Conservation (phyloP, 2,888 invertebrate genomes). For the Nomada lathburiana region DNA sequence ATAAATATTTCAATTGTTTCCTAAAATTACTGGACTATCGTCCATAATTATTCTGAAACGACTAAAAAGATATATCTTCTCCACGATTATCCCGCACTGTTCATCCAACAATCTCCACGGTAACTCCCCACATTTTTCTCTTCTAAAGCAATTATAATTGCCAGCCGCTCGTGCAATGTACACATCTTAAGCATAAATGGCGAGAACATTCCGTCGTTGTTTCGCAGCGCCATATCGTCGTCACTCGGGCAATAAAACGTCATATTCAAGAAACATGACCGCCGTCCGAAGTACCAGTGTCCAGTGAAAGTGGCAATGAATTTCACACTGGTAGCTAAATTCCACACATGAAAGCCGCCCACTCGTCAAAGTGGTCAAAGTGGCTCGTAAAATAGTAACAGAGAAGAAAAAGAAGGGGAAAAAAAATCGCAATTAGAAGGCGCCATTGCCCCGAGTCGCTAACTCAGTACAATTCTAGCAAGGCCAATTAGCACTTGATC, state of each 20-base stretch:
- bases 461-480: constrained; percentile 69
- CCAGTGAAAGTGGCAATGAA: constrained; percentile 51
- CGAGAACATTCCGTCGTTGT: constrained; percentile 11
- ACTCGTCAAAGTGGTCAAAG: constrained; percentile 42
- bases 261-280: constrained; percentile 5
- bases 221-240: neutral
- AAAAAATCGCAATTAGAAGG: constrained; percentile 73
- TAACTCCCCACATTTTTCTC: no score
- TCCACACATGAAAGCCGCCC: constrained; percentile 63
- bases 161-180: neutral
- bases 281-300: constrained; percentile 7
- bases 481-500: constrained; percentile 81
- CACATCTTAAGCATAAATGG: neutral
- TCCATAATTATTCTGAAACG: no score
- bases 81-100: no score
- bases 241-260: constrained; percentile 8
- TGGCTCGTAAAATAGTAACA: neutral
- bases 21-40: no score
- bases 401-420: neutral
- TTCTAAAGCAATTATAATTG: no score
- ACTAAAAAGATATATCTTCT: no score
- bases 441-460: constrained; percentile 61
- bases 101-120: no score
- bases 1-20: no score
- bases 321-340: constrained; percentile 49